phyloP scores from a whole-genome alignment of 1,140 invertebrate species.

The Cydia fagiglandana region DNA sequence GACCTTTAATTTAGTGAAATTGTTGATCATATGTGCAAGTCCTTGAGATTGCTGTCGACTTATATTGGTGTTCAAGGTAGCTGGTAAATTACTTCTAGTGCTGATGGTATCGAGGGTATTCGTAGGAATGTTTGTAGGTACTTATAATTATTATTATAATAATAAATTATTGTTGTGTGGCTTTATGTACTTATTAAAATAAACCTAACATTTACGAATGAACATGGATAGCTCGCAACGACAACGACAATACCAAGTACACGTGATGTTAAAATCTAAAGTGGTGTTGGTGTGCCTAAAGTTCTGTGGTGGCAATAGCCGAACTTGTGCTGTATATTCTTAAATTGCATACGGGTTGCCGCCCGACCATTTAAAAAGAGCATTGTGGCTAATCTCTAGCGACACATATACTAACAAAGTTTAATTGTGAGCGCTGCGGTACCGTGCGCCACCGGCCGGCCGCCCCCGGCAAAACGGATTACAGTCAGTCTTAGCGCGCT shows the following conservation, averaged over 20 bases:
- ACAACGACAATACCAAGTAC: too few relatives aligned
- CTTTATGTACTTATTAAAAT: background rate
- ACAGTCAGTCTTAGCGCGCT: constrained; percentile 77
- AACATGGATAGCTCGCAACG: background rate
- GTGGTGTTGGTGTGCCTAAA: background rate
- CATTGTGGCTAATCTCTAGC: constrained; percentile 76
- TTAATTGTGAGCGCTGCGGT: constrained; percentile 75
- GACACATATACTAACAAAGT: constrained; percentile 79
- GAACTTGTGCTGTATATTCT: constrained; percentile 67
- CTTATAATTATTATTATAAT: background rate
- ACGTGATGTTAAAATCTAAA: background rate
- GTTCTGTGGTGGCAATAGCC: constrained; percentile 41
- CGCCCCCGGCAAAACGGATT: constrained; percentile 76
- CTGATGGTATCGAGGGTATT: background rate
- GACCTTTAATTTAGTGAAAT: constrained; percentile 16
- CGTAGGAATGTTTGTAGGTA: too few relatives aligned
- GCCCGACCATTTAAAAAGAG: constrained; percentile 75
- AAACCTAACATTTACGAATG: background rate
- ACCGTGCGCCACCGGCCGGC: constrained; percentile 46
- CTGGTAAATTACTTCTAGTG: background rate
- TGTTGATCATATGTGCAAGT: background rate
- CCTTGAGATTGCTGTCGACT: background rate
- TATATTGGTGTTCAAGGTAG: background rate
- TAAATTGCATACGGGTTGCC: constrained; percentile 70
- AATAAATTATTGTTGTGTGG: background rate